Evolutionary conservation across 2,113 vertebrate species (phyloP).

Genomic region (Nanorana parkeri): DNA sequence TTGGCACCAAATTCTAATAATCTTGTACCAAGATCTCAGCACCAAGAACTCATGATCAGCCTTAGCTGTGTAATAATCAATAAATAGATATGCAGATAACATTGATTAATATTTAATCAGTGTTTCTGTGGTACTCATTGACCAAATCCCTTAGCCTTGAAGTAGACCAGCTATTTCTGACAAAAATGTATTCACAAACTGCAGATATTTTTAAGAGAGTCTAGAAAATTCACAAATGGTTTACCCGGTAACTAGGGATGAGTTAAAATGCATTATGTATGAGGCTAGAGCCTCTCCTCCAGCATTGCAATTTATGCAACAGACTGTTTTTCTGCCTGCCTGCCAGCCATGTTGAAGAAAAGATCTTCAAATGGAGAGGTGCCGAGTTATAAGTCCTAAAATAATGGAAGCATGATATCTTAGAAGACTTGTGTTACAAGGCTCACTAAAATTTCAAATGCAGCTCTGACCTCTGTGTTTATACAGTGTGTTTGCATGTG

Average conservation of each 20-base stretch:
- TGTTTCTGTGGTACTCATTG: not conserved
- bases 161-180: constrained; percentile 22
- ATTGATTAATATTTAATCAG: constrained; percentile 21
- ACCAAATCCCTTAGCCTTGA: constrained; percentile 27
- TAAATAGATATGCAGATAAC: too few relatives aligned
- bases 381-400: constrained; percentile 4
- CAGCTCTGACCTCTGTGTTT: too few relatives aligned
- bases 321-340: constrained; percentile 25
- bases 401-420: not conserved
- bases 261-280: constrained; percentile 51
- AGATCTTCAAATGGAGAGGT: constrained; percentile 1
- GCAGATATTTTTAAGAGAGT: constrained; percentile 49
- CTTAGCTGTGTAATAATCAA: too few relatives aligned
- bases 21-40: too few relatives aligned
- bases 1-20: too few relatives aligned
- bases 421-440: not conserved
- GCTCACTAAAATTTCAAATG: not conserved
- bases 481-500: not conserved
- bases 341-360: constrained; percentile 23
- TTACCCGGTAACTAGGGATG: constrained; percentile 53
- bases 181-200: constrained; percentile 49
- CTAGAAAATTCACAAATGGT: constrained; percentile 55
- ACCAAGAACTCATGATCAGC: too few relatives aligned
- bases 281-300: constrained; percentile 28
- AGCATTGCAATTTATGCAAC: constrained; percentile 45